Base-by-base conservation (phyloP, 1,140 invertebrate genomes). In the Drosophila seguyi region DNA sequence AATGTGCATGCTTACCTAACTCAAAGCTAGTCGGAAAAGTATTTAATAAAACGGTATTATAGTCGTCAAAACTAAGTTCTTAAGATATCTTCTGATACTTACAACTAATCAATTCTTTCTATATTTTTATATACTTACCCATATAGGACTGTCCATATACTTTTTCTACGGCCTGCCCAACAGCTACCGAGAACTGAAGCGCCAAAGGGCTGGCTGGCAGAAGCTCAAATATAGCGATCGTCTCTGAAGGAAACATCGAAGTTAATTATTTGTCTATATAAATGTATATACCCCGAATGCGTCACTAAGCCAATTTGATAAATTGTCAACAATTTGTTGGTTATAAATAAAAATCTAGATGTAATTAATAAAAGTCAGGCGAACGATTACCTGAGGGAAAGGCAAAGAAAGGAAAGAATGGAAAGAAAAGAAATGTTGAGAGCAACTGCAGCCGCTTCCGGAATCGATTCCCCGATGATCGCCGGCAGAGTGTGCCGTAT, bases 141-240 rank as follows among this genome's bases (percentile, higher is more conserved):
- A 39, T 48, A 41, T 55, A 92, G 91, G 91, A 68, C 73, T 92
- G 4, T 84, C 85, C 72, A 90, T 92, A 73, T 92, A 92, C 78
- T 92, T 92, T 41, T 72, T 90, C 52, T 92, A 92, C 31, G 91
- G 91, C 57, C 81, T 92, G 45, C 91, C 88, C 29, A 92, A 92
- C 74, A 92, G 91, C 90, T 92, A 86, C 62, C 90, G 88, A 31
- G 85, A 92, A 36, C 69, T 92, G 71, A 76, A 75, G 52, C 87
- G 91, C 18, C 88, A 90, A 71, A 73, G 84, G 36, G 73, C 79
- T 48, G 91, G 91, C 63, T 92, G 91, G 91, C 88, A 91, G 68
- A 92, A 90, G 72, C 75, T 92, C 57, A 92, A 88, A 69, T 92
- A 92, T 31, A 85, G 73, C 68, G 91, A 86, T 47, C 67, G 74